A percentile compares a stretch with the other conserved stretches of the same genome.
phyloP scores from a whole-genome alignment of 2,888 invertebrate genomes.

The Lochmaea crataegi region DNA sequence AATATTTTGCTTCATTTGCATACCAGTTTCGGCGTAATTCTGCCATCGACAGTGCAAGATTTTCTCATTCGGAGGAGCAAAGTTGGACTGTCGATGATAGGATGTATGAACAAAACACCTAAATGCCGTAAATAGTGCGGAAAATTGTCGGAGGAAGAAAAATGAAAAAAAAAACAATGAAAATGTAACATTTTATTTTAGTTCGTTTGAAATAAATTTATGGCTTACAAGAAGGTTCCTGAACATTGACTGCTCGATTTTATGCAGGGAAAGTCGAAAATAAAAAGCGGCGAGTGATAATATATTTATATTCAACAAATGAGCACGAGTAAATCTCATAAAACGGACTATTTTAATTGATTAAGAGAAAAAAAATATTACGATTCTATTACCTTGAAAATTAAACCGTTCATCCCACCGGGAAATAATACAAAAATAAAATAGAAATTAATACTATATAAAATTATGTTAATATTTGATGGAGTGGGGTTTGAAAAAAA shows the following conservation, averaged over 20 bases:
- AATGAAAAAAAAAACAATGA: not conserved
- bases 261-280: constrained; percentile 26
- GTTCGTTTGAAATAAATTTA: constrained; percentile 33
- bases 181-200: constrained; percentile 28
- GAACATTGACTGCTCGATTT: constrained; percentile 3
- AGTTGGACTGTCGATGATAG: too few species aligned
- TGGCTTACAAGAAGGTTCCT: constrained; percentile 22
- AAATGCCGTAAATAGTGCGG: too few species aligned
- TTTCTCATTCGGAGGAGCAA: too few species aligned
- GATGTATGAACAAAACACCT: too few species aligned
- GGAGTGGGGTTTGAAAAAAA: not conserved
- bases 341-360: constrained; percentile 1
- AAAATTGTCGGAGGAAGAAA: too few species aligned
- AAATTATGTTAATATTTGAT: constrained; percentile 12
- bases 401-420: constrained; percentile 39
- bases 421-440: constrained; percentile 31
- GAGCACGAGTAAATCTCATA: constrained; percentile 4
- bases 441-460: constrained; percentile 31
- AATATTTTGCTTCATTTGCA: too few species aligned
- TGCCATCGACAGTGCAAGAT: too few species aligned
- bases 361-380: constrained; percentile 11
- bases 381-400: constrained; percentile 25
- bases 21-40: too few species aligned
- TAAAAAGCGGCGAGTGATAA: constrained; percentile 24
- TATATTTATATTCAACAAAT: constrained; percentile 8